phyloP scores from a whole-genome alignment of 2,888 invertebrate species.

The Chrysina gloriosa region DNA sequence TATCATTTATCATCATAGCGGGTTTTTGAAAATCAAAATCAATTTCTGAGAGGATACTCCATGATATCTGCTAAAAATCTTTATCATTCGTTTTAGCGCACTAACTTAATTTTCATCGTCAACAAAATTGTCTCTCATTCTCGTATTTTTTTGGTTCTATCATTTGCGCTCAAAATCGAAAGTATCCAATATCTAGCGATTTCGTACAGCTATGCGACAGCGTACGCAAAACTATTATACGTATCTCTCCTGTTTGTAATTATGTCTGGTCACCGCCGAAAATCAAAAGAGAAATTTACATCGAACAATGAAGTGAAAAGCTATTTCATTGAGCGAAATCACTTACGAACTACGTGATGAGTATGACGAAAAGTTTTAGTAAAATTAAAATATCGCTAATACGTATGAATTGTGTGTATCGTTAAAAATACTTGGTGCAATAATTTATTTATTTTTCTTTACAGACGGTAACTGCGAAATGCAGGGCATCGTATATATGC shows the following conservation, averaged over 20 bases:
- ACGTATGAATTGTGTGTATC: neutral
- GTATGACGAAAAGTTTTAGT: conserved; percentile 18
- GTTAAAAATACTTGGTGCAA: neutral
- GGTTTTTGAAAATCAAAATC: neutral
- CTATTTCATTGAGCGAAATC: conserved; percentile 32
- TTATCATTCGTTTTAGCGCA: conserved; percentile 7
- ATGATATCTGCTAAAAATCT: conserved; percentile 26
- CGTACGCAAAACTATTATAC: conserved; percentile 16
- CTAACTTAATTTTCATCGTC: neutral
- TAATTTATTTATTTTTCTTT: conserved; percentile 47
- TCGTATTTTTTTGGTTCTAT: conserved; percentile 5
- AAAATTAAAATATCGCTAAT: conserved; percentile 8
- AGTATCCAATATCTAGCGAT: neutral
- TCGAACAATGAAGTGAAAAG: conserved; percentile 33
- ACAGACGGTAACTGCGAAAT: conserved; percentile 62
- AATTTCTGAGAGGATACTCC: conserved; percentile 10
- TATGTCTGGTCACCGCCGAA: conserved; percentile 23
- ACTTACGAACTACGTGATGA: conserved; percentile 32
- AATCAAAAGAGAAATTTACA: conserved; percentile 36
- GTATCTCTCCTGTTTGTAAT: conserved; percentile 5
- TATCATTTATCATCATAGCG: conserved; percentile 13
- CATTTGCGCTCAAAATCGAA: neutral
- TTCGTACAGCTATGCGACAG: neutral
- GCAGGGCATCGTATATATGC: conserved; percentile 63
- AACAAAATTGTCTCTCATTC: neutral